phyloP scores from a whole-genome alignment of 53 echinoderm and acorn worm genomes.

The Pentamera pediparva region DNA sequence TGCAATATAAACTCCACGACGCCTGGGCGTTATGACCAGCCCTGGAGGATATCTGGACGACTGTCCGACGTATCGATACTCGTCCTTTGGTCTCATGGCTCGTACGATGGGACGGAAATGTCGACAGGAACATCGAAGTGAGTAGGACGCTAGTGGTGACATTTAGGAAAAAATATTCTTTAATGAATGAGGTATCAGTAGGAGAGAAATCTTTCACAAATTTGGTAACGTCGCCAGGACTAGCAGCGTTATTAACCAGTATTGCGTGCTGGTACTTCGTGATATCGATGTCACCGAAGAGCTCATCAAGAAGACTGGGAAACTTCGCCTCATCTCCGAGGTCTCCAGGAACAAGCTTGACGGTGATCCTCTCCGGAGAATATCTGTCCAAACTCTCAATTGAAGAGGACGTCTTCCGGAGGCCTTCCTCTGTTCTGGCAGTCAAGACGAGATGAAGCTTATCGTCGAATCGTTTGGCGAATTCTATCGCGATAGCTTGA shows the following conservation, averaged over 20 bases:
- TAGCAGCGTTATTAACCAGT: conserved; percentile 74
- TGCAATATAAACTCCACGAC: conserved; percentile 53
- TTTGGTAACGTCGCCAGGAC: conserved; percentile 45
- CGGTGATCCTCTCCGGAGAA: conserved; percentile 7
- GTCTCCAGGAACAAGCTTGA: conserved; percentile 56
- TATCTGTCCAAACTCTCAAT: conserved; percentile 33
- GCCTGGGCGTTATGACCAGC: conserved; percentile 46
- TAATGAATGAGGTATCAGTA: conserved; percentile 20
- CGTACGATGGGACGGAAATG: conserved; percentile 36
- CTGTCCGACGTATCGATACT: conserved; percentile 23
- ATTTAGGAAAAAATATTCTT: conserved; percentile 51
- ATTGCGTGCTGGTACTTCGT: conserved; percentile 54
- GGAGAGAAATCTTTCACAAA: conserved; percentile 32
- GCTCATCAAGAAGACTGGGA: background rate
- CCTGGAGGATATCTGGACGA: conserved; percentile 54
- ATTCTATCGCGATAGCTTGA: conserved; percentile 53
- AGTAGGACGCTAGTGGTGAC: conserved; percentile 52
- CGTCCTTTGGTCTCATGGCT: background rate
- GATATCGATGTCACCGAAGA: conserved; percentile 44
- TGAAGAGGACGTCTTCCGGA: conserved; percentile 58
- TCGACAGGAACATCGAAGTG: conserved; percentile 46
- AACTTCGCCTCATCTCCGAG: conserved; percentile 28
- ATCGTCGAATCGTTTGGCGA: conserved; percentile 48
- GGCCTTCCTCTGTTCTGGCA: conserved; percentile 45
- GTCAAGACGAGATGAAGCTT: conserved; percentile 59